Conservation (phyloP, 2,113 vertebrate genomes). For the Lepus americanus region DNA sequence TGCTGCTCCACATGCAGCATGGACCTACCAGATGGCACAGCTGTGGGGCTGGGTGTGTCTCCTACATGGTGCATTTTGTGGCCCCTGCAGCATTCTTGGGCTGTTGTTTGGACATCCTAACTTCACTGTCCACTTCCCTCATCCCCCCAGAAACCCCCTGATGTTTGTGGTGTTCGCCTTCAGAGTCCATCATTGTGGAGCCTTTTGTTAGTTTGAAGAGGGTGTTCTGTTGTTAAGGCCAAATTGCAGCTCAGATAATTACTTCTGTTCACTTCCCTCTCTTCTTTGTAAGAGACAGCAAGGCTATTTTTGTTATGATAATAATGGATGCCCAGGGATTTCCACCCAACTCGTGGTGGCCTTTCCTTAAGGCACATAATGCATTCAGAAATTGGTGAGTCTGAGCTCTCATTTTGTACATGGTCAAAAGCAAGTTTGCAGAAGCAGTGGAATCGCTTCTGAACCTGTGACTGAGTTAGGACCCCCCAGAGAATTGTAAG, state of each 20-base stretch:
- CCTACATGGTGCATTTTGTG: neutral
- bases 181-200: neutral
- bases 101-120: neutral
- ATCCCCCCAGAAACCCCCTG: neutral
- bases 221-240: conserved; percentile 58
- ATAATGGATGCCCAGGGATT: conserved; percentile 61
- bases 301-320: conserved; percentile 65
- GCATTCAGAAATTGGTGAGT: conserved; percentile 67
- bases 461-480: conserved; percentile 33
- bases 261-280: conserved; percentile 57
- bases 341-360: conserved; percentile 64
- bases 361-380: conserved; percentile 60
- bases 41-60: neutral
- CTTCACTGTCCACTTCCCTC: no score
- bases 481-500: neutral
- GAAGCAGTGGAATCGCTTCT: conserved; percentile 1
- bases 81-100: neutral
- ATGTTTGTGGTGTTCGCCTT: neutral
- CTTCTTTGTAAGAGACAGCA: conserved; percentile 58
- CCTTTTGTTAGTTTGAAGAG: conserved; percentile 51
- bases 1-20: neutral
- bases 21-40: no score
- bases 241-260: conserved; percentile 69
- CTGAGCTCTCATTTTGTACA: conserved; percentile 55
- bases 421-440: conserved; percentile 62